phyloP scores from a whole-genome alignment of 2,113 vertebrate genomes.

The Seriola quinqueradiata region DNA sequence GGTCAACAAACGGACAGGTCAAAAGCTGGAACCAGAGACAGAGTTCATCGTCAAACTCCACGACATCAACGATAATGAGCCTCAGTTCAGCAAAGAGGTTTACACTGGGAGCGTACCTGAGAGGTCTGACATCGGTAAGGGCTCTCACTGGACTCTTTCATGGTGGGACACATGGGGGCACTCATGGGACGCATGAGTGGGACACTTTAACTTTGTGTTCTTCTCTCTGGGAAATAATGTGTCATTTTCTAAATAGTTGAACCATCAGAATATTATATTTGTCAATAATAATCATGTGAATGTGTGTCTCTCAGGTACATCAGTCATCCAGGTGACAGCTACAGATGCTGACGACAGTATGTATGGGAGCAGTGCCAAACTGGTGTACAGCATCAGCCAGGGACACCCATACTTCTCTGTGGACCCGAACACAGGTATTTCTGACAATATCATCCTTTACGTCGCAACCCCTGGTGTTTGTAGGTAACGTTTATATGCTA shows the following conservation, averaged over 20 bases:
- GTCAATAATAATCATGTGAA: slow-evolving; percentile 1
- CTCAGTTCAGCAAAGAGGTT: slow-evolving; percentile 92
- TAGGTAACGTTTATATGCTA: too few relatives aligned
- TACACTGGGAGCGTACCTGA: slow-evolving; percentile 92
- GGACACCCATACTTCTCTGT: slow-evolving; percentile 98
- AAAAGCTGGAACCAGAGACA: slow-evolving; percentile 93
- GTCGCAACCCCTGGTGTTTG: too few relatives aligned
- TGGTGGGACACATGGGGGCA: too few relatives aligned
- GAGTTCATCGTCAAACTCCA: slow-evolving; percentile 97
- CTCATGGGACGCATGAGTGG: neutral
- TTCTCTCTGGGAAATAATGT: neutral
- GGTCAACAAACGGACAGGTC: slow-evolving; percentile 89
- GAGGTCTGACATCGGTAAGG: slow-evolving; percentile 93
- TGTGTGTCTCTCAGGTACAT: slow-evolving; percentile 86
- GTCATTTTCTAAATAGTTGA: neutral
- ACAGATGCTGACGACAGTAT: slow-evolving; percentile 96
- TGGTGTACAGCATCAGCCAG: slow-evolving; percentile 96
- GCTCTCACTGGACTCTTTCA: neutral
- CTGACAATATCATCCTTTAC: neutral
- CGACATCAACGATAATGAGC: slow-evolving; percentile 98
- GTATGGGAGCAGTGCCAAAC: slow-evolving; percentile 94
- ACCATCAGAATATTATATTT: neutral
- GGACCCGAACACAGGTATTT: slow-evolving; percentile 95
- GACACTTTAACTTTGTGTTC: neutral
- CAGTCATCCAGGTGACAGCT: slow-evolving; percentile 94